Conservation (phyloP, 2,888 invertebrate species). For the Plebejus melissa region DNA sequence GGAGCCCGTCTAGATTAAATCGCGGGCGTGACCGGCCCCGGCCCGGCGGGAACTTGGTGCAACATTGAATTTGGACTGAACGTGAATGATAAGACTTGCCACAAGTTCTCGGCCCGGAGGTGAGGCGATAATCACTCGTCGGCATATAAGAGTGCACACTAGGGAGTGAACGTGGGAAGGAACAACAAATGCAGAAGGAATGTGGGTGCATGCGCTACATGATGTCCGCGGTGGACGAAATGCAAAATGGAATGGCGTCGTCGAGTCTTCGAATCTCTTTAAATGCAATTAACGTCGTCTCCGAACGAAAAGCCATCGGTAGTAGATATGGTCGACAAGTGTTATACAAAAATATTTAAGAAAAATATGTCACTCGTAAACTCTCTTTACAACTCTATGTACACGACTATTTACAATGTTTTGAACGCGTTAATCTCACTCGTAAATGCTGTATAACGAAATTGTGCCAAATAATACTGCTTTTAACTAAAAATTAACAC, state of each 20-base stretch:
- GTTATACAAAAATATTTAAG: slow-evolving; percentile 68
- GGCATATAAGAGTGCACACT: slow-evolving; percentile 72
- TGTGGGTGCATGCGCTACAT: slow-evolving; percentile 37
- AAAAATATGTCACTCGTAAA: slow-evolving; percentile 61
- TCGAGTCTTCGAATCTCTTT: slow-evolving; percentile 16
- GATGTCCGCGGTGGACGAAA: slow-evolving; percentile 41
- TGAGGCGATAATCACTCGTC: slow-evolving; percentile 70
- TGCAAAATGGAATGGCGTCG: slow-evolving; percentile 51
- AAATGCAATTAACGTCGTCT: slow-evolving; percentile 25
- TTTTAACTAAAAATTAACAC: background rate
- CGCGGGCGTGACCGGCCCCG: slow-evolving; percentile 35
- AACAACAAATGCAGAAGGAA: slow-evolving; percentile 43
- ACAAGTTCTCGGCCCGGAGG: slow-evolving; percentile 38
- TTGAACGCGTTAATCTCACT: slow-evolving; percentile 23
- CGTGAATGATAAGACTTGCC: slow-evolving; percentile 38
- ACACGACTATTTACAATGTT: slow-evolving; percentile 59
- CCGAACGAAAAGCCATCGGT: slow-evolving; percentile 22
- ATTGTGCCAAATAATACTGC: slow-evolving; percentile 24
- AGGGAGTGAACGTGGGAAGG: slow-evolving; percentile 68
- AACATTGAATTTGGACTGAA: slow-evolving; percentile 28
- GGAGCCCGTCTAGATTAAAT: slow-evolving; percentile 37
- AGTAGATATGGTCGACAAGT: slow-evolving; percentile 42
- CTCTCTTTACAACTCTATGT: slow-evolving; percentile 70
- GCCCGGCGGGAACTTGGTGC: slow-evolving; percentile 39
- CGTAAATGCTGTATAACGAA: slow-evolving; percentile 16